Evolutionary conservation across 2,113 vertebrate genomes (phyloP).

Genomic region (Bagarius yarrelli): DNA sequence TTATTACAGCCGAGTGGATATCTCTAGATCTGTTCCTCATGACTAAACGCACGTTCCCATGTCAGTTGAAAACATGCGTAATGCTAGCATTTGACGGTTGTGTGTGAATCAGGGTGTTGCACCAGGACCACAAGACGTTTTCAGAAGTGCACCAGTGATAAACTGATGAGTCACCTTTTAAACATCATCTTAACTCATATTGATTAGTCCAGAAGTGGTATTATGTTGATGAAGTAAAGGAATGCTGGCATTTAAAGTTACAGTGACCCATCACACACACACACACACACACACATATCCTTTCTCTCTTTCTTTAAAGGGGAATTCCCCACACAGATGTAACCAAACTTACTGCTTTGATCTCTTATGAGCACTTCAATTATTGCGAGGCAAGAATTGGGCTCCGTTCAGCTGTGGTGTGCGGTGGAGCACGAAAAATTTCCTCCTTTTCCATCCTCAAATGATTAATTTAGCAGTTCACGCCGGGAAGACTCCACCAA

Average conservation of each 20-base stretch:
- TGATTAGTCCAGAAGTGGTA: conserved; percentile 66
- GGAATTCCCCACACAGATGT: conserved; percentile 45
- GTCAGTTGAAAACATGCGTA: background rate
- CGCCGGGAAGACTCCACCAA: conserved; percentile 43
- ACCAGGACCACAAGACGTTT: conserved; percentile 44
- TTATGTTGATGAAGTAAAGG: conserved; percentile 43
- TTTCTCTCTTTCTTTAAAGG: conserved; percentile 17
- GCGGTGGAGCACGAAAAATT: conserved; percentile 41
- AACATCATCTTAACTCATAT: conserved; percentile 57
- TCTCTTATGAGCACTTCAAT: conserved; percentile 48
- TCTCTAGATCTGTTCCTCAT: background rate
- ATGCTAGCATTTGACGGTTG: background rate
- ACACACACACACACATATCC: background rate
- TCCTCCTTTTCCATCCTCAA: conserved; percentile 40
- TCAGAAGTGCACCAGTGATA: conserved; percentile 63
- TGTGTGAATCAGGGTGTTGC: background rate
- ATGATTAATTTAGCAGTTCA: conserved; percentile 53
- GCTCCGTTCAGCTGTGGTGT: conserved; percentile 41
- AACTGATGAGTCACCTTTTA: conserved; percentile 53
- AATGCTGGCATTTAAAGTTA: conserved; percentile 4
- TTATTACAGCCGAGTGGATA: background rate
- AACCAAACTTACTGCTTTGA: conserved; percentile 50
- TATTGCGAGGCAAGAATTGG: conserved; percentile 46
- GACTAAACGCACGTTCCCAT: background rate
- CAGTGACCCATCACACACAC: background rate